A percentile compares a stretch with the other conserved stretches of the same genome.
Evolutionary conservation across 2,888 invertebrate genomes (phyloP).

Genomic region (Drosophila nr. perissopoda): DNA sequence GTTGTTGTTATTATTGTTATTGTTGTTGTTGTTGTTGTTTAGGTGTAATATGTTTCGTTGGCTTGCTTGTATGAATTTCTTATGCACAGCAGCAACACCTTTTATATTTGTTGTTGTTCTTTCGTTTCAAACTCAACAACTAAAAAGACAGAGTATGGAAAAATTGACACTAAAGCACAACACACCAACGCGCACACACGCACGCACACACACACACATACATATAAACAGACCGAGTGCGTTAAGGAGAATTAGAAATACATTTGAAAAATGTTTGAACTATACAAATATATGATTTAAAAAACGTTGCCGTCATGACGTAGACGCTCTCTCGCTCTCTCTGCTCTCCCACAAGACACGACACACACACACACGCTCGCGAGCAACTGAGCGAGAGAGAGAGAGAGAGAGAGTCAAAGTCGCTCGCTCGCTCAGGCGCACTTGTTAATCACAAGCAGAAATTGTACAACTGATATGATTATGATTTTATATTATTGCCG

Average conservation of each 20-base stretch:
- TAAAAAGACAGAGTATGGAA: slow-evolving; percentile 20
- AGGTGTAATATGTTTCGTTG: slow-evolving; percentile 12
- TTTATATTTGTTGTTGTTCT: slow-evolving; percentile 26
- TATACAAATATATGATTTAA: slow-evolving; percentile 6
- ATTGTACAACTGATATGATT: slow-evolving; percentile 67
- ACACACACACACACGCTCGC: slow-evolving; percentile 6
- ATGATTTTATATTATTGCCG: slow-evolving; percentile 46
- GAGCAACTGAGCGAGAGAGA: background rate
- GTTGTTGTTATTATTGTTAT: background rate
- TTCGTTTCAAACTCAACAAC: slow-evolving; percentile 14
- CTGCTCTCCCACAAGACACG: slow-evolving; percentile 9
- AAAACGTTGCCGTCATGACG: slow-evolving; percentile 44
- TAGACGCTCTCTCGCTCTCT: slow-evolving; percentile 20
- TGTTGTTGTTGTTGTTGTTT: background rate
- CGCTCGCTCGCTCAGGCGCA: slow-evolving; percentile 16
- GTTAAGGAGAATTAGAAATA: slow-evolving; percentile 30
- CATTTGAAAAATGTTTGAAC: slow-evolving; percentile 23
- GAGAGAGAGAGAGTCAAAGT: slow-evolving; percentile 6
- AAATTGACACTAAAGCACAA: slow-evolving; percentile 13
- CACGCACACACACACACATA: background rate
- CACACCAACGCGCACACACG: background rate
- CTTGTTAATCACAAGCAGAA: slow-evolving; percentile 39
- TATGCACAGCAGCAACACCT: slow-evolving; percentile 10
- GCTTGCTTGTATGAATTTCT: slow-evolving; percentile 6
- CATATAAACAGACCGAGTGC: slow-evolving; percentile 8